These are phyloP conservation scores for Lypha dubia DNA, from an alignment of 2,888 invertebrate genomes.

Conservation along the genomic window DNA sequence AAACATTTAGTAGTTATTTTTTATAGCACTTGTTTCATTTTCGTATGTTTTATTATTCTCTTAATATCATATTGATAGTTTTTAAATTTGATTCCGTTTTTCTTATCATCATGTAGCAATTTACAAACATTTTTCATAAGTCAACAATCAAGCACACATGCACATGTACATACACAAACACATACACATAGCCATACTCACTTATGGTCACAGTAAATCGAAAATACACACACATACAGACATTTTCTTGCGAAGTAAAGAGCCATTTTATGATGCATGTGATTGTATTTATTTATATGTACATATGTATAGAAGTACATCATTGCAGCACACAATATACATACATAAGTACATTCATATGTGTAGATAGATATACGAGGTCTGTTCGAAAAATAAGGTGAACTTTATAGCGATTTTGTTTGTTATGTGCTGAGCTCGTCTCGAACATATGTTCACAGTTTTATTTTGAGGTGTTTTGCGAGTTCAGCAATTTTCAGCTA, in stretches of 20 bases:
- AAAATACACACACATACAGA: not conserved
- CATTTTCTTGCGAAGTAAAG: conserved; percentile 2
- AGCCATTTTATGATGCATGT: conserved; percentile 43
- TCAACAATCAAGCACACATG: conserved; percentile 5
- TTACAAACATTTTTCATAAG: conserved; percentile 54
- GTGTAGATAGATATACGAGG: too few relatives aligned
- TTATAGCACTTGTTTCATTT: conserved; percentile 40
- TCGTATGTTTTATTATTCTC: conserved; percentile 35
- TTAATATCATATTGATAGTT: conserved; percentile 81
- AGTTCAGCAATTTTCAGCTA: too few relatives aligned
- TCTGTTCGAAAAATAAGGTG: too few relatives aligned
- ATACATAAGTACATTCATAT: too few relatives aligned
- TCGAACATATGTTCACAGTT: too few relatives aligned
- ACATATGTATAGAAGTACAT: not conserved
- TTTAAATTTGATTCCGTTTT: conserved; percentile 81
- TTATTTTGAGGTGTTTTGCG: too few relatives aligned
- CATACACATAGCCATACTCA: not conserved
- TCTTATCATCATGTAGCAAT: conserved; percentile 76
- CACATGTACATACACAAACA: too few relatives aligned
- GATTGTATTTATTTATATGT: not conserved
- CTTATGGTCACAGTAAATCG: not conserved
- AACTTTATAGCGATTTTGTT: too few relatives aligned
- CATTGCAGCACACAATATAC: conserved; percentile 17
- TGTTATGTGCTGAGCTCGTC: too few relatives aligned
- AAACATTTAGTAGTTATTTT: conserved; percentile 10